A percentile compares a stretch with the other conserved stretches of the same genome.
These are phyloP conservation scores for Diarsia dahlii DNA, from an alignment of 2,888 invertebrate genomes.

Conservation along the genomic window DNA sequence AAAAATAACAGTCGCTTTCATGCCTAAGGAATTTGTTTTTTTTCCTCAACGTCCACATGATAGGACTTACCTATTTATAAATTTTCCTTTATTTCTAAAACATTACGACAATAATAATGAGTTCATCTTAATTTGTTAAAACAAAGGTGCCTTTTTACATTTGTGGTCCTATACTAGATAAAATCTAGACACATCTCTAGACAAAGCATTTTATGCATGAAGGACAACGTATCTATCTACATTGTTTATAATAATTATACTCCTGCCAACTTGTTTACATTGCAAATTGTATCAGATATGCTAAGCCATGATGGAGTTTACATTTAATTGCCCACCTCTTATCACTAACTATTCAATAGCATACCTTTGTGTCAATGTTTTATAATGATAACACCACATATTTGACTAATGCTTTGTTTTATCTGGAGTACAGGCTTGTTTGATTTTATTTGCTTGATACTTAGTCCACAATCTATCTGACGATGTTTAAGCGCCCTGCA, in stretches of 20 bases:
- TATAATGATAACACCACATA: slow-evolving; percentile 23
- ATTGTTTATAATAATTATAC: slow-evolving; percentile 23
- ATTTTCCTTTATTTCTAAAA: slow-evolving; percentile 4
- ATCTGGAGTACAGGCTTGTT: slow-evolving; percentile 35
- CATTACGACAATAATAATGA: background rate
- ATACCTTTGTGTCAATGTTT: slow-evolving; percentile 58
- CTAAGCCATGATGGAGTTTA: slow-evolving; percentile 13
- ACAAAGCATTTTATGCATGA: slow-evolving; percentile 32
- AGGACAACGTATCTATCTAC: background rate
- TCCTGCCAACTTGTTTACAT: slow-evolving; percentile 16
- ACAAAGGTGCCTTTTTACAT: background rate
- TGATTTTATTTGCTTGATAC: slow-evolving; percentile 55
- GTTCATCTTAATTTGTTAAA: background rate
- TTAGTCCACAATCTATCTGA: slow-evolving; percentile 31
- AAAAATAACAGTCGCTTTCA: slow-evolving; percentile 15
- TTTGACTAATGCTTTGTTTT: slow-evolving; percentile 58
- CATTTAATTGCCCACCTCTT: slow-evolving; percentile 16
- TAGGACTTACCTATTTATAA: background rate
- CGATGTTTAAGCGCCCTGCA: slow-evolving; percentile 46
- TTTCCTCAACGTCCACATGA: background rate
- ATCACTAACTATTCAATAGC: slow-evolving; percentile 49
- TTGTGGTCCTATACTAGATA: background rate
- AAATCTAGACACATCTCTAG: background rate
- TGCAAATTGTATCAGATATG: slow-evolving; percentile 28
- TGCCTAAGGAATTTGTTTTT: background rate